Conservation (phyloP, 2,888 invertebrate genomes). For the Cepaea hortensis region DNA sequence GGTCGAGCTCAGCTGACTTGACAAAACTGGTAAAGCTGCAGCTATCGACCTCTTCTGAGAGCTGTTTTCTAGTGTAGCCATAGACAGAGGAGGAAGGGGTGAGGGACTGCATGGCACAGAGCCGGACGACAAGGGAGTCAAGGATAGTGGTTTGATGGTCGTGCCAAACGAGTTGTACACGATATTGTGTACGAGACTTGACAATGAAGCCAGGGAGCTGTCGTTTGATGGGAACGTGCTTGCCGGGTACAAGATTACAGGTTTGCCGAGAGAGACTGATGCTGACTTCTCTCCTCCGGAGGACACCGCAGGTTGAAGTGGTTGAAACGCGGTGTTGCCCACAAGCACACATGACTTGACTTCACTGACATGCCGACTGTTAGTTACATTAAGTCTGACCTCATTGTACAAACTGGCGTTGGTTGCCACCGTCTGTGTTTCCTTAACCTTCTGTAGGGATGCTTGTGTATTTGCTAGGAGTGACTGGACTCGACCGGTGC, state of each 20-base stretch:
- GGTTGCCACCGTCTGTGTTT: not conserved
- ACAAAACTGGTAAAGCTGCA: slow-evolving; percentile 33
- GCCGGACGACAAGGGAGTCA: not conserved
- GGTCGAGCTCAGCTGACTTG: slow-evolving; percentile 26
- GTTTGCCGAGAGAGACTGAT: slow-evolving; percentile 16
- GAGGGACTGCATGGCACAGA: not conserved
- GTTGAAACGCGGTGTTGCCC: not conserved
- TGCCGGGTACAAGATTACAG: slow-evolving; percentile 40
- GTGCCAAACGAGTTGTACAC: slow-evolving; percentile 38
- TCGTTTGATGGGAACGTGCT: slow-evolving; percentile 22
- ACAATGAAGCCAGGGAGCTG: slow-evolving; percentile 39
- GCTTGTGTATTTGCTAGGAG: not conserved
- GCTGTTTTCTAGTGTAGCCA: not conserved
- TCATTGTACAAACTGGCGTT: not conserved
- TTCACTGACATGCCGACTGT: not conserved
- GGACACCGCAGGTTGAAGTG: slow-evolving; percentile 22
- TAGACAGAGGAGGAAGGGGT: not conserved
- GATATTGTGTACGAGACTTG: slow-evolving; percentile 44
- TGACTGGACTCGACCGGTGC: not conserved
- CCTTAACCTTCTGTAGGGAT: not conserved
- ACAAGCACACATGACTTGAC: not conserved
- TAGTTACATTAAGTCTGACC: not conserved
- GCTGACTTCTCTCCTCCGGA: not conserved
- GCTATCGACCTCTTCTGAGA: slow-evolving; percentile 13
- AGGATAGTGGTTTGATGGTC: slow-evolving; percentile 27